These are phyloP conservation scores for Eufriesea mexicana DNA, from an alignment of 1,140 invertebrate species.

Conservation along the genomic window DNA sequence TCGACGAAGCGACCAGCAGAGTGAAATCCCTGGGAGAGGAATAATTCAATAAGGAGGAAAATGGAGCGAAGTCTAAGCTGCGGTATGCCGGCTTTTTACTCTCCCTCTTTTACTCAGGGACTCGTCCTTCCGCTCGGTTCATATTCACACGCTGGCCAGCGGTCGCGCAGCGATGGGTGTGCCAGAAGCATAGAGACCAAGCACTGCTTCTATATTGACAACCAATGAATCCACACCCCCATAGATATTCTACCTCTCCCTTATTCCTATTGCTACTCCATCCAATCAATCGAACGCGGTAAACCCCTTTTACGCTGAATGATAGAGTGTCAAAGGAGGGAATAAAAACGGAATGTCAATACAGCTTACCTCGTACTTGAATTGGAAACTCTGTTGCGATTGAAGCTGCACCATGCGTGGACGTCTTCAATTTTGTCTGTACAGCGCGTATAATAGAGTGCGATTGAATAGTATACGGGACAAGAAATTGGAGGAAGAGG, in stretches of 20 bases:
- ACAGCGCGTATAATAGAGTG: slow-evolving; percentile 21
- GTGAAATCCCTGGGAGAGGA: slow-evolving; percentile 43
- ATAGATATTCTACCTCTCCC: slow-evolving; percentile 25
- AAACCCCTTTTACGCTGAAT: background rate
- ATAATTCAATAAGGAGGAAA: slow-evolving; percentile 49
- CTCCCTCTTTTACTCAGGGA: slow-evolving; percentile 45
- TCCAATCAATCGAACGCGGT: slow-evolving; percentile 43
- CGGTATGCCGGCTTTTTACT: slow-evolving; percentile 51
- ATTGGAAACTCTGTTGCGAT: slow-evolving; percentile 44
- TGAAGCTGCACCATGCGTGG: slow-evolving; percentile 43
- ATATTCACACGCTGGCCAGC: slow-evolving; percentile 33
- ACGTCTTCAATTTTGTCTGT: slow-evolving; percentile 33
- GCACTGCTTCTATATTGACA: slow-evolving; percentile 35
- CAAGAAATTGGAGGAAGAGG: slow-evolving; percentile 11
- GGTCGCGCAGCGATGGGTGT: slow-evolving; percentile 45
- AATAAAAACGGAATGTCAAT: slow-evolving; percentile 15
- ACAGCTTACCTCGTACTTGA: slow-evolving; percentile 59
- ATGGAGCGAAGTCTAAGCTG: slow-evolving; percentile 38
- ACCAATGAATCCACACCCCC: slow-evolving; percentile 49
- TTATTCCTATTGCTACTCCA: slow-evolving; percentile 13
- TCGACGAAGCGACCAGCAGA: slow-evolving; percentile 5
- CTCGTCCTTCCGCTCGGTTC: slow-evolving; percentile 45
- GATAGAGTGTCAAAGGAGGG: background rate
- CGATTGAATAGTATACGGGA: slow-evolving; percentile 19
- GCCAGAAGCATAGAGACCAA: slow-evolving; percentile 43